Evolutionary conservation across 2,888 invertebrate species (phyloP), one percentile per base, ranked within the genome.

Genomic region (Sphinx pinastri): DNA sequence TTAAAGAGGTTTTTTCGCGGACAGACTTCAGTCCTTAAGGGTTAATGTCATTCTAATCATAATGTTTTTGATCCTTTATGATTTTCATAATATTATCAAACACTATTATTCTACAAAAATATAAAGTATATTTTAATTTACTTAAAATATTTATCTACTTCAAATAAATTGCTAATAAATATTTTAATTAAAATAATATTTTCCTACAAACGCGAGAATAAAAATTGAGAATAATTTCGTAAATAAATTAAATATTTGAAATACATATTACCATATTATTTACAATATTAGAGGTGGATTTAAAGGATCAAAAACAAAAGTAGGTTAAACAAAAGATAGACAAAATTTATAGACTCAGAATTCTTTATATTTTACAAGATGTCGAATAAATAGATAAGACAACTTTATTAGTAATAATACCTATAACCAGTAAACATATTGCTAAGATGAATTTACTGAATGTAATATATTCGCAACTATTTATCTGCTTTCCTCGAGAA

Each of bases 391-490:
- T 63, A 63, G 16, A 4, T 63, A 12, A 13, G 55, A 55, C 13
- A 63, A 63, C 47, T 47, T 4, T 13, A 47, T 19, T 49, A 49
- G 19, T 49, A 47, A 63, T 38, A 14, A 63, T 63, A 5, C 19
- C 12, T 63, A 19, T 49, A 49, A 63, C 63, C 63, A 47, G 19
- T 63, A 47, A 49, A 49, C 16, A 49, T 63, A 60, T 47, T 16
- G 49, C 47, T 47, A 63, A 47, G 19, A 11, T 60, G 38, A 16
- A 60, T 45, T 63, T 25, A 14, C 13, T 31, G 19, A 49, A 7
- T 63, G 19, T 63, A 63, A 63, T 49, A 49, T 16, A 60, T 12
- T 60, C 63, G 19, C 49, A 19, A 63, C 14, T 63, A 63, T 63
- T 63, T 49, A 49, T 63, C 47, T 19, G 49, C 49, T 63, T 63